Conservation (phyloP, 2,888 invertebrate genomes). For the Erynnis tages region DNA sequence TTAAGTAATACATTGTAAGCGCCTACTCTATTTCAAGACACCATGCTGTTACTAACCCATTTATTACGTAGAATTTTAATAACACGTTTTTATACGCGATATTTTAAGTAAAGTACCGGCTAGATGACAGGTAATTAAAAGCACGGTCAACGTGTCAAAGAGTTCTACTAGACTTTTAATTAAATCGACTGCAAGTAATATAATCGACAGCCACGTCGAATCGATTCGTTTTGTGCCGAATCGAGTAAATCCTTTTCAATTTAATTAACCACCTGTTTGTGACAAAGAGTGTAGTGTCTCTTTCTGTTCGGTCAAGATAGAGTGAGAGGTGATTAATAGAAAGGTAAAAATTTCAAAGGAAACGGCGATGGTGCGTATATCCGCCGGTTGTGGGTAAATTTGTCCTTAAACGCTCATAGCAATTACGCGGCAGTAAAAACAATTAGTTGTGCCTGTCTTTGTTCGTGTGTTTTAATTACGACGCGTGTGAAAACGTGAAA, state of each 20-base stretch:
- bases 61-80: neutral
- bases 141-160: neutral
- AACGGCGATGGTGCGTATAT: slow-evolving; percentile 66
- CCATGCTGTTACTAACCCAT: no score
- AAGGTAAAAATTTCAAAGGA: slow-evolving; percentile 43
- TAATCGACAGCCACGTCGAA: slow-evolving; percentile 45
- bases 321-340: slow-evolving; percentile 30
- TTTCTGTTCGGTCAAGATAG: neutral
- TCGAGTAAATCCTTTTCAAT: slow-evolving; percentile 61
- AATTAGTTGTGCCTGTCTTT: slow-evolving; percentile 45
- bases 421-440: slow-evolving; percentile 57
- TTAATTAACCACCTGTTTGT: slow-evolving; percentile 67
- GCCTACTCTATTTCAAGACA: no score
- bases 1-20: no score
- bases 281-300: slow-evolving; percentile 31
- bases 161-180: slow-evolving; percentile 41
- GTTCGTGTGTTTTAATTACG: neutral
- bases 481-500: slow-evolving; percentile 14
- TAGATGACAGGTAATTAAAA: neutral
- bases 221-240: slow-evolving; percentile 49
- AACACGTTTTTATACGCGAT: neutral
- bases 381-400: slow-evolving; percentile 54
- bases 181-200: slow-evolving; percentile 43
- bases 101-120: neutral
- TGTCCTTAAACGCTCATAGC: slow-evolving; percentile 53